phyloP scores from a whole-genome alignment of 2,113 vertebrate species.

The Oncorhynchus gorbuscha region DNA sequence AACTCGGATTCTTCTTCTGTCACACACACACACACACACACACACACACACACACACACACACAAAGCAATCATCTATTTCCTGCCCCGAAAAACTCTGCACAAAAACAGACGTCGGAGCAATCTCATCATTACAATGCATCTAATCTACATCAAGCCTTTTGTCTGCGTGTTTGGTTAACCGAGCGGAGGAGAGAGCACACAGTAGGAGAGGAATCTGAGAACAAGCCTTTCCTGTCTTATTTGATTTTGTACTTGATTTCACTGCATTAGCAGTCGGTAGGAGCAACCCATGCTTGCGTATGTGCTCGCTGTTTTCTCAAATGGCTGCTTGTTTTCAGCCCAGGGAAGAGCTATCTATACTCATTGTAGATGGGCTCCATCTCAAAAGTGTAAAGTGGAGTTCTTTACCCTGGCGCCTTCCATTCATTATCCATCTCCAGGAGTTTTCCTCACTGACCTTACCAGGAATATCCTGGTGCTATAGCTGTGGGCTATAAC shows the following conservation, averaged over 20 bases:
- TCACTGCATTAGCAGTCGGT: neutral
- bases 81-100: neutral
- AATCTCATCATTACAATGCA: neutral
- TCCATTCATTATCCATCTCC: no score
- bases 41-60: neutral
- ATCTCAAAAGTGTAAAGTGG: neutral
- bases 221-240: neutral
- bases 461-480: neutral
- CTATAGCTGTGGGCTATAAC: neutral
- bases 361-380: no score
- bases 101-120: neutral
- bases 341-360: no score
- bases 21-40: neutral
- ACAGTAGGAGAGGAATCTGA: neutral
- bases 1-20: neutral
- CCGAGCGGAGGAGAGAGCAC: neutral
- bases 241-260: neutral
- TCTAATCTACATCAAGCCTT: neutral
- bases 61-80: neutral
- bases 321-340: neutral
- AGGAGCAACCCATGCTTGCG: neutral
- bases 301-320: neutral
- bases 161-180: neutral
- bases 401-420: neutral
- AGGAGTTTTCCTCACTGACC: neutral